Conservation (phyloP, 2,888 invertebrate species). For the Galerucella pusilla region DNA sequence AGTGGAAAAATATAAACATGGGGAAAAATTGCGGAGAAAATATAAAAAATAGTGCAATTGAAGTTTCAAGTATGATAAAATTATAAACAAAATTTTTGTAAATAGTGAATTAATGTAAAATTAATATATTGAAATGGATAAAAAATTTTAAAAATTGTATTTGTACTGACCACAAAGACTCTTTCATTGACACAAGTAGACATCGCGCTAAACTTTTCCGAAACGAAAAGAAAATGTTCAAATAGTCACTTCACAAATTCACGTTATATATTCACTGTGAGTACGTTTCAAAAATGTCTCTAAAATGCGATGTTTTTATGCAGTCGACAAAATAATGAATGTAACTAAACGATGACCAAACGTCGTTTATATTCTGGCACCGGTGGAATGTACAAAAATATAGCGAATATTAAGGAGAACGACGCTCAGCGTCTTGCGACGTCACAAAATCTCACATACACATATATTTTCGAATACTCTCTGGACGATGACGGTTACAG, state of each 20-base stretch:
- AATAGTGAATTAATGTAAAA: too few species aligned
- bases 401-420: slow-evolving; percentile 57
- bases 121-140: too few species aligned
- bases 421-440: slow-evolving; percentile 55
- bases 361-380: slow-evolving; percentile 55
- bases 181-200: slow-evolving; percentile 51
- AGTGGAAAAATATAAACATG: too few species aligned
- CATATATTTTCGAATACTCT: slow-evolving; percentile 49
- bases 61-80: too few species aligned
- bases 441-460: slow-evolving; percentile 46
- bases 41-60: too few species aligned
- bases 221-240: neutral
- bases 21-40: too few species aligned
- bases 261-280: slow-evolving; percentile 7
- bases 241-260: slow-evolving; percentile 24
- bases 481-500: slow-evolving; percentile 19
- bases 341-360: slow-evolving; percentile 39
- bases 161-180: slow-evolving; percentile 45
- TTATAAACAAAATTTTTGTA: too few species aligned
- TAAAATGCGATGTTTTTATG: slow-evolving; percentile 33
- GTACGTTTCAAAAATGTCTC: slow-evolving; percentile 3
- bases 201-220: slow-evolving; percentile 36
- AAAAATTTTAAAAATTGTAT: neutral
- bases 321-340: slow-evolving; percentile 40
- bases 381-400: slow-evolving; percentile 57